These are phyloP conservation scores for Gallinago stenura DNA, from an alignment of 2,797 vertebrate species.

Conservation along the genomic window DNA sequence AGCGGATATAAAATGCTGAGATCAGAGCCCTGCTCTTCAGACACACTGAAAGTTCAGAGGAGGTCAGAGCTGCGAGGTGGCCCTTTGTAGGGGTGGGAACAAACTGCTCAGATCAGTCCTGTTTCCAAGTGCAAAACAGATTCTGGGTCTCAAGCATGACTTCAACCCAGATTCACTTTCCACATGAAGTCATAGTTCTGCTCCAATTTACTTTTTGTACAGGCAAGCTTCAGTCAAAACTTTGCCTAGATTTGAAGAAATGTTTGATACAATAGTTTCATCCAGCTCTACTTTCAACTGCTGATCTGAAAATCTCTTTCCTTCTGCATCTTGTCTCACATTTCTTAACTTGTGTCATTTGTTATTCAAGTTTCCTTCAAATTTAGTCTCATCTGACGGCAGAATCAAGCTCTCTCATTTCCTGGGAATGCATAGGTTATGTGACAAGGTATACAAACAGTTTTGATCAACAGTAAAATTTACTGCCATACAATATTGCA, in stretches of 20 bases:
- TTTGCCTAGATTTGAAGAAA: conserved; percentile 41
- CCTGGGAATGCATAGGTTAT: conserved; percentile 48
- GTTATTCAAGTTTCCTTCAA: conserved; percentile 66
- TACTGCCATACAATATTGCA: background rate
- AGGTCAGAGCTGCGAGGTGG: background rate
- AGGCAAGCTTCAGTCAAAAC: conserved; percentile 40
- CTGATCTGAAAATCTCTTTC: conserved; percentile 48
- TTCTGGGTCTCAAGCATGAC: background rate
- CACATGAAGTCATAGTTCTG: background rate
- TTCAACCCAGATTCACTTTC: background rate
- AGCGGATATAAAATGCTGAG: background rate
- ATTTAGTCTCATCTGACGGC: conserved; percentile 41
- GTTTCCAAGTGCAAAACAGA: background rate
- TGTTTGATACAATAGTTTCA: conserved; percentile 64
- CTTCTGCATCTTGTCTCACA: conserved; percentile 25
- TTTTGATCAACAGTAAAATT: conserved; percentile 49
- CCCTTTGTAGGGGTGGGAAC: background rate
- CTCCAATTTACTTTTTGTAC: conserved; percentile 20
- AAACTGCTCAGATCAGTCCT: background rate
- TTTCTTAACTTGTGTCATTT: conserved; percentile 55
- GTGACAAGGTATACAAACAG: conserved; percentile 58
- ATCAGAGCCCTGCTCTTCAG: background rate
- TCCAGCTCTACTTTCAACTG: conserved; percentile 58
- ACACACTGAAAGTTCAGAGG: background rate
- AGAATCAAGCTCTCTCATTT: conserved; percentile 45